Base-by-base conservation (phyloP, 2,888 invertebrate genomes). In the Agonopterix arenella region DNA sequence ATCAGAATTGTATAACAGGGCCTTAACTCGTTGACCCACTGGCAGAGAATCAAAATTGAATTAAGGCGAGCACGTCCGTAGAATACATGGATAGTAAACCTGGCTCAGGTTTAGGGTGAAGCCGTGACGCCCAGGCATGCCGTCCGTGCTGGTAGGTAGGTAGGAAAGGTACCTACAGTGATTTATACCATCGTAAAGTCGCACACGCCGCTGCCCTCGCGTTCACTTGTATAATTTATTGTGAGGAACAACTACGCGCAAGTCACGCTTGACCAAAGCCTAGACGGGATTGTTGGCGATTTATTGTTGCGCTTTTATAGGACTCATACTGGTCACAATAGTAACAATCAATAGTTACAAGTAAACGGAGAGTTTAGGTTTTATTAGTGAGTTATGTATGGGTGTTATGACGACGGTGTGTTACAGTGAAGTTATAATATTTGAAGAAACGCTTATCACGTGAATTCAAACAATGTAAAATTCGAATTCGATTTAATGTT, bases 151-250 rank as follows among this genome's bases (percentile, higher is more conserved):
- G 7, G 28, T 28, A 28, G 28, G 18, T 18, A 18, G 18, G 28
- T 28, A 28, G 28, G 28, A 28, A 28, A 28, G 28, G 28, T 28
- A 28, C 38, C 10, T 52, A 63, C 71, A 63, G 70, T 80, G 88
- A 88, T 88, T 88, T 86, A 88, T 78, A 69, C 56, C 66, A 63
- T 80, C 84, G 78, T 88, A 86, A 86, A 85, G 68, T 77, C 73
- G 76, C 80, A 79, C 80, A 79, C 80, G 74, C 79, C 71, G 73
- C 76, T 75, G 80, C 82, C 79, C 81, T 81, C 76, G 79, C 82
- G 73, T 70, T 85, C 84, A 82, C 78, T 84, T 85, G 84, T 75
- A 84, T 88, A 86, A 86, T 86, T 86, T 85, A 86, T 84, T 61
- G 70, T 60, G 71, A 28, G 60, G 58, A 59, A 52, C 59, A 59